Conservation (phyloP, 2,888 invertebrate species). For the Tanytarsus gracilentus region DNA sequence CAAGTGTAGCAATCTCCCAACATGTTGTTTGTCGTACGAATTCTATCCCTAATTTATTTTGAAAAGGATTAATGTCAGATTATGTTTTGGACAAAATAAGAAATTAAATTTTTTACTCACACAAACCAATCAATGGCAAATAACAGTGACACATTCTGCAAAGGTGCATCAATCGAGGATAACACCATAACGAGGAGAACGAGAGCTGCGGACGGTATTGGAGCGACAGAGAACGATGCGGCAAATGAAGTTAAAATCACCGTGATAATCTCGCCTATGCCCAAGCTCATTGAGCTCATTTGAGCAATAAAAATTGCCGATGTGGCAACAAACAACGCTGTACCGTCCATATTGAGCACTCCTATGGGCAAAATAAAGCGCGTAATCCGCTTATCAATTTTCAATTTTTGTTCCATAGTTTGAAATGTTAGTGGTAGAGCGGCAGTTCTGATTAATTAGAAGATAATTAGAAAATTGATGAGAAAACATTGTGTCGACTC, state of each 20-base stretch:
- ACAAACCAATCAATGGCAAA: conserved; percentile 88
- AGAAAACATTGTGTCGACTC: conserved; percentile 43
- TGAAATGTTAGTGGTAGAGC: conserved; percentile 81
- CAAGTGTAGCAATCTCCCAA: conserved; percentile 81
- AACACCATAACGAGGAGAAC: conserved; percentile 72
- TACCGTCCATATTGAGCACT: conserved; percentile 88
- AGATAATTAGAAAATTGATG: neutral
- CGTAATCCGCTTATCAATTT: conserved; percentile 71
- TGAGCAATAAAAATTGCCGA: conserved; percentile 87
- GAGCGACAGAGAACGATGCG: conserved; percentile 80
- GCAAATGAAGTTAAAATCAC: conserved; percentile 77
- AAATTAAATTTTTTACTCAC: conserved; percentile 50
- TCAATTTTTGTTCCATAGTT: conserved; percentile 74
- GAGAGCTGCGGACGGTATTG: conserved; percentile 77
- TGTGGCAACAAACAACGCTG: conserved; percentile 78
- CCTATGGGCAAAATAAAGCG: conserved; percentile 85
- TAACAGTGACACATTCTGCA: conserved; percentile 69
- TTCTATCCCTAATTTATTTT: conserved; percentile 57
- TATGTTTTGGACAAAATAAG: neutral
- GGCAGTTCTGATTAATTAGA: conserved; percentile 55
- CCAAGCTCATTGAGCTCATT: conserved; percentile 72
- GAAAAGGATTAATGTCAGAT: neutral
- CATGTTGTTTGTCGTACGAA: conserved; percentile 81
- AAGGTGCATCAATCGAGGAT: conserved; percentile 72
- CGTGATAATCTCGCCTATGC: conserved; percentile 75